These are phyloP conservation scores for Ciconia maguari DNA, from an alignment of 2,113 vertebrate species.

Conservation along the genomic window DNA sequence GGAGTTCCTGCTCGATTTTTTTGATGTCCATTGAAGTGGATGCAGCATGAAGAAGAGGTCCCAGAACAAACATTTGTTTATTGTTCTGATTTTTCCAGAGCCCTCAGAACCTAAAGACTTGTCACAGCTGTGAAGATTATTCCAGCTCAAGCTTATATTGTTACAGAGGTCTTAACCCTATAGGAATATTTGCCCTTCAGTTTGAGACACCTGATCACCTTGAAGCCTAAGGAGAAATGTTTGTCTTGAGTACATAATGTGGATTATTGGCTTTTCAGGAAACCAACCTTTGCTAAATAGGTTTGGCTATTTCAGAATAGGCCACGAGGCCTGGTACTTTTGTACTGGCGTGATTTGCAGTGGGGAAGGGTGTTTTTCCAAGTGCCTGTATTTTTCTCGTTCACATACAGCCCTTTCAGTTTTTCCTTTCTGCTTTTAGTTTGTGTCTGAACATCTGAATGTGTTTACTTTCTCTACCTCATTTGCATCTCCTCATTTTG, in stretches of 20 bases:
- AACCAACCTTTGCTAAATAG: constrained; percentile 37
- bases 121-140: not conserved
- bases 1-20: not conserved
- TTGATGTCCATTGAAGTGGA: not conserved
- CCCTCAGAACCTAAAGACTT: not conserved
- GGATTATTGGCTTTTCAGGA: constrained; percentile 46
- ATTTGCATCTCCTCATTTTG: not conserved
- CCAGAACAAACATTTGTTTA: not conserved
- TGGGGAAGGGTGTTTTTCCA: not conserved
- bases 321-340: not conserved
- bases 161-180: not conserved
- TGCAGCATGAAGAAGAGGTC: not conserved
- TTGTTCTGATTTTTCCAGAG: not conserved
- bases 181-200: not conserved
- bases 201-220: not conserved
- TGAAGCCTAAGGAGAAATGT: not conserved
- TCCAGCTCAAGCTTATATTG: not conserved
- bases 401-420: not conserved
- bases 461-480: not conserved
- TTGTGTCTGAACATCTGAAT: constrained; percentile 1
- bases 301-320: constrained; percentile 1
- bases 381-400: not conserved
- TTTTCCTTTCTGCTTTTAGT: constrained; percentile 10
- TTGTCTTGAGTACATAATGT: not conserved
- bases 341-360: not conserved